phyloP scores from a whole-genome alignment of 2,797 vertebrate genomes.

The Oreonectes daqikongensis region DNA sequence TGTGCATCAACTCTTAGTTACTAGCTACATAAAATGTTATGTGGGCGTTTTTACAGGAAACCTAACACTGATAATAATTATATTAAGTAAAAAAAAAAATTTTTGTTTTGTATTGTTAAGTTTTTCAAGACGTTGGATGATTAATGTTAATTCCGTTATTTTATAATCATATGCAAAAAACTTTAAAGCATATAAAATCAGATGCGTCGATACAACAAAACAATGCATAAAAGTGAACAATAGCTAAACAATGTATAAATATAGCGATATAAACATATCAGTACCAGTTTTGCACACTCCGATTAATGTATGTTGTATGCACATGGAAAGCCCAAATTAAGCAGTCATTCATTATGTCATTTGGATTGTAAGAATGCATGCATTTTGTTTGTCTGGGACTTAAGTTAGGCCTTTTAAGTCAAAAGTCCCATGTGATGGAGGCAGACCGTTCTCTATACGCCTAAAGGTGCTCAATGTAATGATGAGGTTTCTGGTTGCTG shows the following conservation, averaged over 20 bases:
- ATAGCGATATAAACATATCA: background rate
- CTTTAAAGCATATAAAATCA: background rate
- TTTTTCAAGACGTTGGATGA: background rate
- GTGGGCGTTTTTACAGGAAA: background rate
- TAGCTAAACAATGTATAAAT: no score
- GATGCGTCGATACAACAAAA: no score
- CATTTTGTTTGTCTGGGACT: background rate
- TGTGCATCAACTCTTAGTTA: constrained; percentile 29
- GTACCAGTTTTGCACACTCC: background rate
- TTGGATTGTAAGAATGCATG: background rate
- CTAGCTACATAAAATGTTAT: constrained; percentile 44
- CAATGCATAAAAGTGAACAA: no score
- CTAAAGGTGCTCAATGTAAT: background rate
- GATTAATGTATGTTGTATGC: constrained; percentile 20
- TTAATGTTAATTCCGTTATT: background rate
- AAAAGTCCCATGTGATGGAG: background rate
- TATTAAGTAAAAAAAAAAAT: no score
- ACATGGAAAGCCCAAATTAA: background rate
- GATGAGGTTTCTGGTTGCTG: background rate
- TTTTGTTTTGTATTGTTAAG: background rate
- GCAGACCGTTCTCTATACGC: background rate
- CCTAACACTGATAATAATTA: background rate
- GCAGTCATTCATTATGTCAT: constrained; percentile 12
- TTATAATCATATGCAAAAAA: background rate
- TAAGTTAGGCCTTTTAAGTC: background rate